These are phyloP conservation scores for Cercopithecus neglectus DNA, from an alignment of 2,797 vertebrate genomes.

Conservation along the genomic window DNA sequence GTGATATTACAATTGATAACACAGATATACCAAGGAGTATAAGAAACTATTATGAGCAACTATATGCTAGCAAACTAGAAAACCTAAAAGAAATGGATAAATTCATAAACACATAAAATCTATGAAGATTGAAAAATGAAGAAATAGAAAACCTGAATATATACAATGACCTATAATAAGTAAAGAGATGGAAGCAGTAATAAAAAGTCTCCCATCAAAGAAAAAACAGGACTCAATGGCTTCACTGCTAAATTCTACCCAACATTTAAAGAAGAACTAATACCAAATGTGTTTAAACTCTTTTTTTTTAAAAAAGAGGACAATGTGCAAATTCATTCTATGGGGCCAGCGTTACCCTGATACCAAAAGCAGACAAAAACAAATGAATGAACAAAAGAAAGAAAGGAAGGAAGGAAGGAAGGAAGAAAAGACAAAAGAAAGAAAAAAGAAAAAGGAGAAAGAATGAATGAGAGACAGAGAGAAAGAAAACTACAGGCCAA, in stretches of 20 bases:
- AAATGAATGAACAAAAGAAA: not conserved
- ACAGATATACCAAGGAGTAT: not conserved
- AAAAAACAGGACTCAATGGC: not conserved
- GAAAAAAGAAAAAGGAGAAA: not conserved
- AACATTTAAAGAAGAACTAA: not conserved
- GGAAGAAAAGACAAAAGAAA: not conserved
- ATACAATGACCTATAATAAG: not conserved
- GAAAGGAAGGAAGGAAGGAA: no score
- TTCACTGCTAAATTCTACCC: not conserved
- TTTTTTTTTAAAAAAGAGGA: not conserved
- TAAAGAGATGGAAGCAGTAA: not conserved
- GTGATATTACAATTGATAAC: not conserved
- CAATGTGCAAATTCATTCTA: not conserved
- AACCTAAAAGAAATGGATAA: not conserved
- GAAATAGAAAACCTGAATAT: not conserved
- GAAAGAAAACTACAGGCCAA: not conserved
- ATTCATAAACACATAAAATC: not conserved
- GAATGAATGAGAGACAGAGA: not conserved
- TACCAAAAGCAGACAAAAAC: not conserved
- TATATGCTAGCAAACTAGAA: not conserved
- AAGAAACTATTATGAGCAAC: not conserved
- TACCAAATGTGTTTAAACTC: not conserved
- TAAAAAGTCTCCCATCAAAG: not conserved
- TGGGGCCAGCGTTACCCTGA: not conserved
- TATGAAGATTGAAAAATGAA: not conserved